Conservation (phyloP, 2,797 vertebrate species). For the Iguana delicatissima region DNA sequence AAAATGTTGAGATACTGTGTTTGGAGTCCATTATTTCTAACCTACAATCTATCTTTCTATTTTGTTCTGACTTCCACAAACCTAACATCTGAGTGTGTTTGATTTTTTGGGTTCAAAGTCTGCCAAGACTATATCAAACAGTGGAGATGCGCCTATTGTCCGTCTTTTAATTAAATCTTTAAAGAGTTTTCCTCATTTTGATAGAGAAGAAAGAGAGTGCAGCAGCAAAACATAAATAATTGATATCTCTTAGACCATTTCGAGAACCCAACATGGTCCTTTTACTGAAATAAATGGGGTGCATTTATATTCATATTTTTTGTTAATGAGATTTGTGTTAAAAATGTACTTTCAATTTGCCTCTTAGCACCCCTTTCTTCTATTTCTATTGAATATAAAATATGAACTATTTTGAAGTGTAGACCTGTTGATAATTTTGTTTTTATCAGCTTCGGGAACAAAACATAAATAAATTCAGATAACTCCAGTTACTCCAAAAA, state of each 20-base stretch:
- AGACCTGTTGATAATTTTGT: not conserved
- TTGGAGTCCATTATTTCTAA: conserved; percentile 29
- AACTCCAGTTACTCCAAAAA: not conserved
- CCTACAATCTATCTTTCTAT: not conserved
- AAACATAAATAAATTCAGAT: not conserved
- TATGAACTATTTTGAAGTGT: not conserved
- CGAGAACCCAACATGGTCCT: not conserved
- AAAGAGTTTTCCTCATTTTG: conserved; percentile 9
- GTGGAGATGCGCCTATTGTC: not conserved
- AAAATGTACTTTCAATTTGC: not conserved
- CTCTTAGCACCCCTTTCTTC: not conserved
- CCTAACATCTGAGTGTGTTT: conserved; percentile 6
- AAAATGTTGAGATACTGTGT: not conserved
- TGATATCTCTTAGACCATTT: not conserved
- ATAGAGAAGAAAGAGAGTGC: not conserved
- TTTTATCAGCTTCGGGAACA: not conserved
- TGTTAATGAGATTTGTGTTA: not conserved
- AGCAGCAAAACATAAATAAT: conserved; percentile 7
- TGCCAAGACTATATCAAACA: not conserved
- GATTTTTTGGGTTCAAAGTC: conserved; percentile 14
- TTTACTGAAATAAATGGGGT: not conserved
- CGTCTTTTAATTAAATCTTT: conserved; percentile 1
- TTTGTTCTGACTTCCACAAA: not conserved
- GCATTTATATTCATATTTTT: not conserved
- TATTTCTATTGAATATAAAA: not conserved